Evolutionary conservation across 2,113 vertebrate species (phyloP).

Genomic region (Cepphus grylle): DNA sequence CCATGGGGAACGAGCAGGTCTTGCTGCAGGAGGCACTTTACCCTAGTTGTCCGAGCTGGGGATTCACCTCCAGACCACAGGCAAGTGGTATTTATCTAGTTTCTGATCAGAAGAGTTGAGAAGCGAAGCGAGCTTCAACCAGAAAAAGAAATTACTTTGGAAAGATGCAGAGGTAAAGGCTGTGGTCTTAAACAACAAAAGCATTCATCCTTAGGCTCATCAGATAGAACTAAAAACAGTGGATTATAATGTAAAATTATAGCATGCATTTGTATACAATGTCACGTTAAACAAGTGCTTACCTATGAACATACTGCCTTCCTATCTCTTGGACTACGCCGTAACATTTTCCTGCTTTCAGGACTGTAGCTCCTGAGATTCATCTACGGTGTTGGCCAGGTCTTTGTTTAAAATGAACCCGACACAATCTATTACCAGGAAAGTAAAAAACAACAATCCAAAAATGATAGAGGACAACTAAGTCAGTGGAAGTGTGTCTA

Average conservation of each 20-base stretch:
- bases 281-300: background rate
- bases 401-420: background rate
- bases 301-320: background rate
- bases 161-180: background rate
- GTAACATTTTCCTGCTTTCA: background rate
- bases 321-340: background rate
- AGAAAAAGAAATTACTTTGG: background rate
- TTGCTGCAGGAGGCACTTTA: background rate
- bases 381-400: background rate
- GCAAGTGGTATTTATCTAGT: background rate
- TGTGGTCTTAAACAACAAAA: background rate
- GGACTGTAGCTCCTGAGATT: background rate
- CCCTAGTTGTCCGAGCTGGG: background rate
- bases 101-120: background rate
- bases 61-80: background rate
- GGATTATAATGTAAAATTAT: background rate
- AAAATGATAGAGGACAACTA: background rate
- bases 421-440: background rate
- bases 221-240: background rate
- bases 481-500: background rate
- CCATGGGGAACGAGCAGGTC: background rate
- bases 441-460: background rate
- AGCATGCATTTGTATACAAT: rapidly evolving
- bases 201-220: background rate
- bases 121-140: background rate